Percentiles rank a stretch among this genome's conserved stretches.
Conservation (phyloP, 2,888 invertebrate species). For the Anticlea derivata region DNA sequence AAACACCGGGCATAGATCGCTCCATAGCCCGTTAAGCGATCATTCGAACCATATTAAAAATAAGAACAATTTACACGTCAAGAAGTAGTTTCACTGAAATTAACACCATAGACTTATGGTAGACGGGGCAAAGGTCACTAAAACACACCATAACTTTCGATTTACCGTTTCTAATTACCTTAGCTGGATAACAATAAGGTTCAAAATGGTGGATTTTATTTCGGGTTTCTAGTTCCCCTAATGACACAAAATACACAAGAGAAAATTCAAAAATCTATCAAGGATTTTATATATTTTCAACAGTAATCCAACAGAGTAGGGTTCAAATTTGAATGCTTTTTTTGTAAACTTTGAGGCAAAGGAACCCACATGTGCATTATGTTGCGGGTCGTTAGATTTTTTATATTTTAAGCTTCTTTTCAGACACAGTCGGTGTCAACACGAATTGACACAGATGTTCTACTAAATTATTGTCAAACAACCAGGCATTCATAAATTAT, state of each 20-base stretch:
- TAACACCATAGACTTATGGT: slow-evolving; percentile 57
- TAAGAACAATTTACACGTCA: slow-evolving; percentile 47
- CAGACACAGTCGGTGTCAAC: slow-evolving; percentile 70
- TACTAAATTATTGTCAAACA: slow-evolving; percentile 54
- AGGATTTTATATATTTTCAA: slow-evolving; percentile 38
- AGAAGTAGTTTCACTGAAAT: slow-evolving; percentile 57
- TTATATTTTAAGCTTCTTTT: slow-evolving; percentile 55
- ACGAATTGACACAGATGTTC: slow-evolving; percentile 72
- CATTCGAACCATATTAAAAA: slow-evolving; percentile 8
- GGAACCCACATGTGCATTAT: slow-evolving; percentile 70
- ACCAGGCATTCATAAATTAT: too few species aligned
- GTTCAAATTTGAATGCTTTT: slow-evolving; percentile 41
- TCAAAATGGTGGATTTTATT: slow-evolving; percentile 24
- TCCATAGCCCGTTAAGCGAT: too few species aligned
- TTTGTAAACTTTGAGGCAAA: slow-evolving; percentile 49
- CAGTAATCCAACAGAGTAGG: slow-evolving; percentile 35
- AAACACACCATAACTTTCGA: slow-evolving; percentile 34
- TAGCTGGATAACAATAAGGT: slow-evolving; percentile 36
- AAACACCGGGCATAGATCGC: too few species aligned
- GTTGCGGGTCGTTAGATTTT: slow-evolving; percentile 67
- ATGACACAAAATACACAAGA: slow-evolving; percentile 68
- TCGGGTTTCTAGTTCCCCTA: slow-evolving; percentile 39
- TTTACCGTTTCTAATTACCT: slow-evolving; percentile 13
- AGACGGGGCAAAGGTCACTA: slow-evolving; percentile 55
- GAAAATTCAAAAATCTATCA: slow-evolving; percentile 1